These are phyloP conservation scores for Caenorhabditis doughertyi DNA, from an alignment of 2,888 invertebrate species.

Conservation along the genomic window DNA sequence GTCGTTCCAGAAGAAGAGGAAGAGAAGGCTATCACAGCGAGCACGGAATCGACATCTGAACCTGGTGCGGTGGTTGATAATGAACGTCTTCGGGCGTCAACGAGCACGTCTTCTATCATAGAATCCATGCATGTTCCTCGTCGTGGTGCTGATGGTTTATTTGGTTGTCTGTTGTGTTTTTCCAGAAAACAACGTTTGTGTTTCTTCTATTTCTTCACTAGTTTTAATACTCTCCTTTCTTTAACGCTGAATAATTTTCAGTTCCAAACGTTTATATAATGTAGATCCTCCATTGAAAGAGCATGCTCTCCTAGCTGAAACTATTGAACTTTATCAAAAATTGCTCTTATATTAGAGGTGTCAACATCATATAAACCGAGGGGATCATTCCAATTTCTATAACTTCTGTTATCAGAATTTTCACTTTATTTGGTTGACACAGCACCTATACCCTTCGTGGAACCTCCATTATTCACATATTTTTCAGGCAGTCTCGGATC, in stretches of 20 bases:
- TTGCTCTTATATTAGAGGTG: not conserved
- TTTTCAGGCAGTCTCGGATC: conserved; percentile 81
- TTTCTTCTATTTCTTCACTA: not conserved
- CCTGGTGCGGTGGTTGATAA: conserved; percentile 44
- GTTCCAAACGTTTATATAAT: not conserved
- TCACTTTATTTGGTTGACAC: conserved; percentile 7
- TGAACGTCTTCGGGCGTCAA: conserved; percentile 8
- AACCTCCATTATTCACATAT: not conserved
- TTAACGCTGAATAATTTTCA: not conserved
- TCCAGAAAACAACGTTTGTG: conserved; percentile 31
- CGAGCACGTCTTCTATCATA: conserved; percentile 20
- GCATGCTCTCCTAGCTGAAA: no score
- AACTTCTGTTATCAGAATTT: no score
- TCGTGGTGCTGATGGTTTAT: conserved; percentile 38
- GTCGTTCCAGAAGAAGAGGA: conserved; percentile 50
- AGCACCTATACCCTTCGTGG: no score
- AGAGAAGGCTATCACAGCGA: conserved; percentile 39
- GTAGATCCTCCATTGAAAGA: no score
- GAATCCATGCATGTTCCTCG: conserved; percentile 25
- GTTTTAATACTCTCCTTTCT: not conserved
- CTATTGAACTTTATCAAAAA: not conserved
- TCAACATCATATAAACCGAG: no score
- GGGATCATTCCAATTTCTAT: no score
- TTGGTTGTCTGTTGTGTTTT: conserved; percentile 45
- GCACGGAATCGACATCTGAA: conserved; percentile 41